Evolutionary conservation across 1,140 invertebrate genomes (phyloP), one percentile per base, ranked within the genome.

Genomic region (Lordiphosa collinella): DNA sequence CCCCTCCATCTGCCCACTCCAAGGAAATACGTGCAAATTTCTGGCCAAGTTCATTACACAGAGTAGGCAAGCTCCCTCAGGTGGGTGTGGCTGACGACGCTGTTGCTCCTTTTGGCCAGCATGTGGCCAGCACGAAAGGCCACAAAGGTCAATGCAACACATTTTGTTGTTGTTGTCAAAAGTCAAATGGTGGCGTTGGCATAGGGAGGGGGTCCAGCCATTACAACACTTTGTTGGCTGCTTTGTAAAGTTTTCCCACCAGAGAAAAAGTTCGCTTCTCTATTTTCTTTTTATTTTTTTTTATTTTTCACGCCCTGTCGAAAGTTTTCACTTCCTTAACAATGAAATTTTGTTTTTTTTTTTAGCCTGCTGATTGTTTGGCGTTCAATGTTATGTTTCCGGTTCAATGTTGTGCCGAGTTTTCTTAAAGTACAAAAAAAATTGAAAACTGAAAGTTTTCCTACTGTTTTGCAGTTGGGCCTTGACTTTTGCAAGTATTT

Each of bases 91-190:
- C 38, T 57, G 62, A 68, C 9, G 14, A 48, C 9, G 16, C 75
- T 79, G 74, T 79, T 80, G 75, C 75, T 56, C 48, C 40, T 47
- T 47, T 25, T 37, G 29, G 36, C 52, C 41, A 60, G 56, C 50
- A 73, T 75, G 73, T 78, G 67, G 50, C 53, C 63, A 67, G 46
- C 16, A 46, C 54, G 66, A 57, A 37, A 59, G 70, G 69, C 75
- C 75, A 74, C 75, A 80, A 74, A 80, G 75, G 75, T 80, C 75
- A 60, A 70, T 80, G 75, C 75, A 80, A 80, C 75, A 80, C 65
- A 79, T 80, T 79, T 80, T 58, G 48, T 64, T 46, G 36, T 36
- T 57, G 59, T 68, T 60, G 75, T 67, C 75, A 74, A 80, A 79
- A 80, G 70, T 74, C 75, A 74, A 79, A 56, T 50, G 38, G 29